Base-by-base conservation (phyloP, 2,888 invertebrate genomes). In the Biston betularia region DNA sequence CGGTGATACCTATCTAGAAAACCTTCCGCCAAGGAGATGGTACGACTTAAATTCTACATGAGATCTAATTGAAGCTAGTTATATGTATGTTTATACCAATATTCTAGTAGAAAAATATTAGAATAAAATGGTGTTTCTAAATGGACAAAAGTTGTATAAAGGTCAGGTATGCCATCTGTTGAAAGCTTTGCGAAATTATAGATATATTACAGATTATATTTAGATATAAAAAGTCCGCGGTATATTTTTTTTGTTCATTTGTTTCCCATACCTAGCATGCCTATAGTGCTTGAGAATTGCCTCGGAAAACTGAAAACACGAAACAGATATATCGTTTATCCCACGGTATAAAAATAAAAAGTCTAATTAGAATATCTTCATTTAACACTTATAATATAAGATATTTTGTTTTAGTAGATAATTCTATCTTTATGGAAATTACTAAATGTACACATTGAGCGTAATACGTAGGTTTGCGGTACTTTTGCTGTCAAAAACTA, bases 221-320 rank as follows among this genome's bases (percentile, higher is more conserved):
- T 38, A 38, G 38, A 45, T 44, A 45, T 44, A 45, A 15, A 14
- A 12, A 44, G 55, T 33, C 34, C 12, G n/a, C 45, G 33, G 8
- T 55, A 8, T n/a, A 44, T 42, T 56, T 38, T n/a, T 57, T 48
- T 56, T 48, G 38, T 45, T 48, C 14, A 56, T 34, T 15, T 10
- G 40, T 52, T 44, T 53, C 52, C 9, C 24, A 50, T 42, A 35
- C 14, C 34, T 14, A 50, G 44, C 24, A 33, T 53, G 38, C 52
- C 9, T 38, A 24, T 3, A 0, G 2, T 6, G 9, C 6, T 38
- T 53, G 24, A 53, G 35, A 61, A 61, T 45, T 11, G 33, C 24
- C 34, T 57, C 35, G 6, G 15, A 48, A 38, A 46, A 46, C 57
- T 48, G 57, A 48, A 57, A 57, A 57, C 46, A 46, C 46, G 35